Conservation (phyloP, 2,797 vertebrate genomes). For the Helostoma temminkii region DNA sequence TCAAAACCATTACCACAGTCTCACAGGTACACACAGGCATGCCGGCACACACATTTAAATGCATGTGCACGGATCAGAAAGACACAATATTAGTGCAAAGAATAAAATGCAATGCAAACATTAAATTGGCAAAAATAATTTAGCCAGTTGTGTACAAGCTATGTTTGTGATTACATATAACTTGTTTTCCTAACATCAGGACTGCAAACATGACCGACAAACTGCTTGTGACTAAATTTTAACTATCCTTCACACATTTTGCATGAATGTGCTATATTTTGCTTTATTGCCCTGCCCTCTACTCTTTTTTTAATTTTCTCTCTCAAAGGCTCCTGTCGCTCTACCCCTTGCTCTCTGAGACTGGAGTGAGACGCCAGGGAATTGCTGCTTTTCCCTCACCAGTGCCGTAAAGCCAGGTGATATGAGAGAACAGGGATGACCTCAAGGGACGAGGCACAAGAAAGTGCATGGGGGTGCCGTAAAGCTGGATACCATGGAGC, state of each 20-base stretch:
- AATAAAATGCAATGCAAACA: not conserved
- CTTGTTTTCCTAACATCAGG: no score
- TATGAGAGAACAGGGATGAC: slow-evolving; percentile 48
- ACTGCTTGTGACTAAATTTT: slow-evolving; percentile 5
- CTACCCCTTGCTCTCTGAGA: slow-evolving; percentile 53
- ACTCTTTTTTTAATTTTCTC: slow-evolving; percentile 67
- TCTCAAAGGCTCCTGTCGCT: slow-evolving; percentile 53
- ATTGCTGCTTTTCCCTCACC: slow-evolving; percentile 51
- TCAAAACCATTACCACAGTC: no score
- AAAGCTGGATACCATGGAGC: slow-evolving; percentile 75
- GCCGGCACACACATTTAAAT: not conserved
- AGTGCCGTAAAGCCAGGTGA: slow-evolving; percentile 64
- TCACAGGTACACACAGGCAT: not conserved
- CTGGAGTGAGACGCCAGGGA: slow-evolving; percentile 61
- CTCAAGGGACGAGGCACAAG: slow-evolving; percentile 45
- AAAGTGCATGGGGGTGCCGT: slow-evolving; percentile 59
- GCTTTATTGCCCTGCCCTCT: slow-evolving; percentile 6
- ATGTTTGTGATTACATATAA: no score
- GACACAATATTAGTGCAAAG: not conserved
- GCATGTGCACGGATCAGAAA: not conserved
- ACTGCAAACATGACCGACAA: not conserved
- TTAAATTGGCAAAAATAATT: not conserved
- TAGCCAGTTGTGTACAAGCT: no score
- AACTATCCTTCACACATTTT: not conserved
- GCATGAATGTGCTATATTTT: not conserved